Percentiles rank a stretch among this genome's conserved stretches.
These are phyloP conservation scores for Molorchus minor DNA, from an alignment of 2,888 invertebrate genomes.

Conservation along the genomic window DNA sequence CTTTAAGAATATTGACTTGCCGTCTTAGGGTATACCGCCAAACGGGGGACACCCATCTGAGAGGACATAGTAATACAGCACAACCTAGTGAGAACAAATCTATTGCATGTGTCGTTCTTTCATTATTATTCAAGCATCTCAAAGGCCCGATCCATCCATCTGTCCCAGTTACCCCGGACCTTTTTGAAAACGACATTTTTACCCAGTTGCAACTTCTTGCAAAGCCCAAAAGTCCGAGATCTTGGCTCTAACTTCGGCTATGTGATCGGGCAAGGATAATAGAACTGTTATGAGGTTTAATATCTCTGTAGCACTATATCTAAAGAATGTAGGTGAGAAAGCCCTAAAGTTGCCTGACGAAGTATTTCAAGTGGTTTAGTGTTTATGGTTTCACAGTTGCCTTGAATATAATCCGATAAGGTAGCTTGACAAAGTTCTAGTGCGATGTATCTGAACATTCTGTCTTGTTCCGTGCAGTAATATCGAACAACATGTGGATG, in stretches of 20 bases:
- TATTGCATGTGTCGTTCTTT: constrained; percentile 90
- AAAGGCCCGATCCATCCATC: constrained; percentile 99
- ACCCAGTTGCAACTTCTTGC: constrained; percentile 93
- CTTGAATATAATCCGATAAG: constrained; percentile 88
- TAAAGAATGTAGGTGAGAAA: constrained; percentile 92
- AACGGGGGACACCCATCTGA: constrained; percentile 92
- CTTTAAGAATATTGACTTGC: constrained; percentile 88
- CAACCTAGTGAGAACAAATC: constrained; percentile 98
- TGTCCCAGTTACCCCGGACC: constrained; percentile 92
- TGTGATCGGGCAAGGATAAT: constrained; percentile 81
- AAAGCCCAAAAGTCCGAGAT: constrained; percentile 98
- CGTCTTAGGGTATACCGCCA: constrained; percentile 84
- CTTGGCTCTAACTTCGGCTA: constrained; percentile 86
- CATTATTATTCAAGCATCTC: constrained; percentile 68
- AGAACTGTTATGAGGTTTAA: constrained; percentile 98
- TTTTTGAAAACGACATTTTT: constrained; percentile 85
- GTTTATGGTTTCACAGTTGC: constrained; percentile 62
- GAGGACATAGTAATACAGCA: constrained; percentile 92
- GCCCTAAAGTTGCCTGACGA: constrained; percentile 86
- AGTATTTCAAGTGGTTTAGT: constrained; percentile 75
- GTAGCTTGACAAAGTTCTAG: constrained; percentile 95
- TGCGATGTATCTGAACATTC: constrained; percentile 96
- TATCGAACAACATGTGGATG: constrained; percentile 94
- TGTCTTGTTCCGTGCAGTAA: constrained; percentile 92
- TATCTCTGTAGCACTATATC: constrained; percentile 79